These are phyloP conservation scores for Pseudococcus viburni DNA, from an alignment of 2,888 invertebrate genomes.

Conservation along the genomic window DNA sequence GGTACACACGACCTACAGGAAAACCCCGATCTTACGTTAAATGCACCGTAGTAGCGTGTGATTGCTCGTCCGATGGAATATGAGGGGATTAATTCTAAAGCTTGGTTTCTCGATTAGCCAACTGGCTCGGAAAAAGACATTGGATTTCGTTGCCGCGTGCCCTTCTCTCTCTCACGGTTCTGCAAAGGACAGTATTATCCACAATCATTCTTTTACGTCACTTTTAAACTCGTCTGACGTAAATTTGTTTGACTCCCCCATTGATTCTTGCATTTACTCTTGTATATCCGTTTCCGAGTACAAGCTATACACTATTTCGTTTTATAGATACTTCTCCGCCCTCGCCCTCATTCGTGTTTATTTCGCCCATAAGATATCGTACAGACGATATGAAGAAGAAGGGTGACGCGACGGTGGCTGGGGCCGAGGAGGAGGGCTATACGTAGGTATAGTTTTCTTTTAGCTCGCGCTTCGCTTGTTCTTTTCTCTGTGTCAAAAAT, in stretches of 20 bases:
- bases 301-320: conserved; percentile 7
- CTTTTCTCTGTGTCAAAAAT: conserved; percentile 57
- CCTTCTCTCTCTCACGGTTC: background rate
- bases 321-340: conserved; percentile 20
- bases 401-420: background rate
- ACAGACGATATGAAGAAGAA: background rate
- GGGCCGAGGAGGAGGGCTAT: background rate
- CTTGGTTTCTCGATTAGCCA: conserved; percentile 72
- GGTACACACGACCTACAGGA: background rate
- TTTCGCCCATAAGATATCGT: background rate
- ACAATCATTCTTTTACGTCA: conserved; percentile 64
- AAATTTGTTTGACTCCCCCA: conserved; percentile 56
- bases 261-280: conserved; percentile 44
- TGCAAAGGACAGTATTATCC: conserved; percentile 65
- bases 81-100: conserved; percentile 60
- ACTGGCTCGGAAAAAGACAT: conserved; percentile 77
- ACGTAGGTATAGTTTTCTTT: conserved; percentile 24
- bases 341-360: background rate
- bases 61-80: conserved; percentile 17
- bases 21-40: conserved; percentile 5
- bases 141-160: conserved; percentile 71
- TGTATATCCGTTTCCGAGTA: conserved; percentile 53
- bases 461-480: conserved; percentile 49
- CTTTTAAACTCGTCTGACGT: conserved; percentile 61
- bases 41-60: conserved; percentile 44